Base-by-base conservation (phyloP, 2,113 vertebrate species). In the Heterocephalus glaber region DNA sequence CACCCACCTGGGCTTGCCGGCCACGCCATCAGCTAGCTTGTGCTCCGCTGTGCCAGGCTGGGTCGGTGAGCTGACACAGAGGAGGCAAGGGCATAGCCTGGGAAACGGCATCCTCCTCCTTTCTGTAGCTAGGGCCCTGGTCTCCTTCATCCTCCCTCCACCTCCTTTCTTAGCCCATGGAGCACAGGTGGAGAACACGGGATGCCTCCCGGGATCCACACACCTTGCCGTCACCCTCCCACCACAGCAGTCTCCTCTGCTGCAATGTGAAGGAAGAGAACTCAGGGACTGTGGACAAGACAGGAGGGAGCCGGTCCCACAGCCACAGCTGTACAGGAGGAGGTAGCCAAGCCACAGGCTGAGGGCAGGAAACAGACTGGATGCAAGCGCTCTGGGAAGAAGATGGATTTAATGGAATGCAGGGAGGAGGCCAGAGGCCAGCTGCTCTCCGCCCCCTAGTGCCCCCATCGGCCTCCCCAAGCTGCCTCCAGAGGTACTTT, bases 331-430 rank as follows among this genome's bases (percentile, higher is more conserved):
- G 41, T 13, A 65, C 26, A 47, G 52, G 16, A 54, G n/a, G 13
- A 74, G 44, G 22, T 6, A 11, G 60, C 2, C 61, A 38, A 49
- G 33, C 72, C 52, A 8, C 33, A 4, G 74, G 44, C 54, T 0
- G 38, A 83, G 56, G 66, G 33, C 85, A 94, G 87, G 87, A 95
- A 96, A 38, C 33, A 95, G 90, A 52, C 60, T 0, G 38, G 54
- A n/a, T 0, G 13, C 49, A 9, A 7, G 49, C 41, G 3, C 77
- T 77, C 17, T 22, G 80, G 79, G 83, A 97, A 90, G 97, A 98
- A 56, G 33, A 66, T 30, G 68, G 82, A 80, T 98, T 99, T 98
- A 98, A 98, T 98, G 95, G 88, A 97, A 97, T 83, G 80, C 95
- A 96, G 81, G 93, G 76, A 94, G 93, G 92, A 83, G 86, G 90